Evolutionary conservation across 2,888 invertebrate genomes (phyloP).

Genomic region (Acleris sparsana): DNA sequence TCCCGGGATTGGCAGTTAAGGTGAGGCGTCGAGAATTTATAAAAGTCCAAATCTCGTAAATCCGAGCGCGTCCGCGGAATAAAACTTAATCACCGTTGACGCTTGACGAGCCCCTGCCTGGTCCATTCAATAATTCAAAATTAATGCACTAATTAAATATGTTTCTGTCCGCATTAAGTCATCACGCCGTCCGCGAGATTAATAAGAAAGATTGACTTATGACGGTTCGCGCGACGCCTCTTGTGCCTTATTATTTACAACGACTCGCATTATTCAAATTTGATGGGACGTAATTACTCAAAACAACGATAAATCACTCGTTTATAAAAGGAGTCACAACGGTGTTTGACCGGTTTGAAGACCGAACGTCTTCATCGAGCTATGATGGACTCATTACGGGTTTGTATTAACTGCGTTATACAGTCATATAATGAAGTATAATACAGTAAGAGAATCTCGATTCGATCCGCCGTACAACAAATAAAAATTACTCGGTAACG

Average conservation of each 20-base stretch:
- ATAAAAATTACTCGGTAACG: constrained; percentile 41
- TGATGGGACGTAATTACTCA: constrained; percentile 82
- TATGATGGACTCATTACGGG: constrained; percentile 70
- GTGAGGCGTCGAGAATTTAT: constrained; percentile 74
- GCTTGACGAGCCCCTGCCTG: constrained; percentile 79
- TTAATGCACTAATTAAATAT: constrained; percentile 81
- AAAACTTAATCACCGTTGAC: constrained; percentile 80
- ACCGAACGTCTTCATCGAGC: constrained; percentile 57
- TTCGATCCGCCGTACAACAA: constrained; percentile 38
- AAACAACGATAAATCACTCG: constrained; percentile 79
- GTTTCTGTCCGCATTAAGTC: constrained; percentile 76
- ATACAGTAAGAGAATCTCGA: constrained; percentile 51
- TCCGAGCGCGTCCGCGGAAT: constrained; percentile 63
- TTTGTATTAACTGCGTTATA: constrained; percentile 66
- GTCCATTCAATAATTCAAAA: constrained; percentile 76
- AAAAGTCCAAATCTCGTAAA: constrained; percentile 80
- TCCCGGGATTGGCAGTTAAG: constrained; percentile 73
- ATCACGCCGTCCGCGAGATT: constrained; percentile 72
- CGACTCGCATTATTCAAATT: constrained; percentile 80
- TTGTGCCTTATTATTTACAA: constrained; percentile 70
- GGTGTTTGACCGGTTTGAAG: constrained; percentile 68
- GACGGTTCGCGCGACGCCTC: constrained; percentile 67
- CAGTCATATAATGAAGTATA: constrained; percentile 60
- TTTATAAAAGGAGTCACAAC: constrained; percentile 60
- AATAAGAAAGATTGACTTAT: constrained; percentile 78